These are phyloP conservation scores for Apodemus agrarius DNA, from an alignment of 2,797 vertebrate genomes.

Conservation along the genomic window DNA sequence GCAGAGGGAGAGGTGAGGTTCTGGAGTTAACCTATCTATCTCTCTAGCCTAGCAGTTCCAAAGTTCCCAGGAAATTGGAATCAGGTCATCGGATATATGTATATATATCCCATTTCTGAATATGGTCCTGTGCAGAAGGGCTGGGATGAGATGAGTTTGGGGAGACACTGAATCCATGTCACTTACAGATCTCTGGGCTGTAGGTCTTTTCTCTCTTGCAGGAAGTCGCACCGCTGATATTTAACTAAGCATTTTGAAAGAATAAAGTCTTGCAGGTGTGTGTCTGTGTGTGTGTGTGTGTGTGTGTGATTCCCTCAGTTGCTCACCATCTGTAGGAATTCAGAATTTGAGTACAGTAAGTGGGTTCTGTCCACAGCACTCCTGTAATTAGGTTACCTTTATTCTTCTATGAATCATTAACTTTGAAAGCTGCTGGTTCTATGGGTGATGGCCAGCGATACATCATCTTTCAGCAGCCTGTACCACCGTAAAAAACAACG, in stretches of 20 bases:
- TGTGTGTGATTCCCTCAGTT: not conserved
- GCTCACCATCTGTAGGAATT: conserved; percentile 38
- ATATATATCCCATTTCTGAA: not conserved
- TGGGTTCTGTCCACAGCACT: conserved; percentile 52
- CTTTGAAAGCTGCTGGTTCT: conserved; percentile 78
- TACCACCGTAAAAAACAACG: conserved; percentile 38
- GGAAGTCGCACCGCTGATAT: not conserved
- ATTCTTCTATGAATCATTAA: conserved; percentile 78
- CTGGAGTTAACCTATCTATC: not conserved
- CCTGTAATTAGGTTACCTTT: conserved; percentile 71
- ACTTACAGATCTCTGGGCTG: not conserved
- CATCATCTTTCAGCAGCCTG: conserved; percentile 70
- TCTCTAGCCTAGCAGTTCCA: not conserved
- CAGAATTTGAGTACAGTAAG: conserved; percentile 47
- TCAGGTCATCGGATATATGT: not conserved
- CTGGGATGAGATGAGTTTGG: not conserved
- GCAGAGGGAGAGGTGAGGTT: not conserved
- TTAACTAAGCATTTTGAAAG: not conserved
- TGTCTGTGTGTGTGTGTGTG: not conserved
- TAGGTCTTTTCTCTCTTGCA: not conserved
- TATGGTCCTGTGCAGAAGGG: not conserved
- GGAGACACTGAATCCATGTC: not conserved
- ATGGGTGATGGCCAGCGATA: conserved; percentile 75
- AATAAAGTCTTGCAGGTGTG: conserved; percentile 1
- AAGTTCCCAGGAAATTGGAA: not conserved